phyloP scores from a whole-genome alignment of 2,113 vertebrate species.

The Neomonachus schauinslandi region DNA sequence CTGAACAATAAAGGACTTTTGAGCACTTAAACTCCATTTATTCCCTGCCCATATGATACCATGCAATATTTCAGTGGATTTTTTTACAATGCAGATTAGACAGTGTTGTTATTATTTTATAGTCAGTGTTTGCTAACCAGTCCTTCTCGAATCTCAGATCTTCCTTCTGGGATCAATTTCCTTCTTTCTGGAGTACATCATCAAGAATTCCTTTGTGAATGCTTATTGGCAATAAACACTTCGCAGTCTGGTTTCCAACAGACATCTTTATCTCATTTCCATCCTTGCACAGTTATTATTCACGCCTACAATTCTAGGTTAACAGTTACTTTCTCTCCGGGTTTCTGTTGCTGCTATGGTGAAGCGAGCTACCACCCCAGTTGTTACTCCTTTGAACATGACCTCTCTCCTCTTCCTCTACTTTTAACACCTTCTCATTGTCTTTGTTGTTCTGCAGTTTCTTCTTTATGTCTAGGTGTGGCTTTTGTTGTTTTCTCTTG shows the following conservation, averaged over 20 bases:
- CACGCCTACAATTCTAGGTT: neutral
- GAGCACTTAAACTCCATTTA: neutral
- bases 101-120: neutral
- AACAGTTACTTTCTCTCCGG: neutral
- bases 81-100: neutral
- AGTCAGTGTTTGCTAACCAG: neutral
- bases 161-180: neutral
- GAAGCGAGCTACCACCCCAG: neutral
- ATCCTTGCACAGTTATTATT: neutral
- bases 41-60: neutral
- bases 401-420: neutral
- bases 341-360: neutral
- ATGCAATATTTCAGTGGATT: neutral
- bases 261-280: neutral
- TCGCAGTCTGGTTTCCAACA: neutral
- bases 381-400: neutral
- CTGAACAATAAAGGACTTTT: neutral
- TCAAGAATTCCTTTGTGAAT: neutral
- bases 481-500: neutral
- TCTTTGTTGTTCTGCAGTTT: neutral
- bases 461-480: neutral
- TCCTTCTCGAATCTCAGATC: neutral
- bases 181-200: neutral
- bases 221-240: neutral
- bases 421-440: neutral